A percentile compares a stretch with the other conserved stretches of the same genome.
phyloP scores from a whole-genome alignment of 1,140 invertebrate genomes.

The Drosophila pseudoobscura region DNA sequence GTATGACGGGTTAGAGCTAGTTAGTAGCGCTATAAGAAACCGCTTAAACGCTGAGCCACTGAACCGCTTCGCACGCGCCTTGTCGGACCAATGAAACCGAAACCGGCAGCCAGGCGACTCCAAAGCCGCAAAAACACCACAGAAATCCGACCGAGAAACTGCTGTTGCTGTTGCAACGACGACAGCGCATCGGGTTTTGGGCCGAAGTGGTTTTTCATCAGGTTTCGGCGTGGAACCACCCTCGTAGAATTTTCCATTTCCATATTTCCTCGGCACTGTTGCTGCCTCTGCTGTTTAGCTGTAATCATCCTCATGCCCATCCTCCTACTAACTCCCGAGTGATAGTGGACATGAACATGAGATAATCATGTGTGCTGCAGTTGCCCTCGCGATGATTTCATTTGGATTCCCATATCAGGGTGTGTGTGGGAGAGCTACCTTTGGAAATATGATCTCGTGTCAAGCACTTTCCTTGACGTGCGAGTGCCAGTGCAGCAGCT shows the following conservation, averaged over 20 bases:
- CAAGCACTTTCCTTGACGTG: slow-evolving; percentile 21
- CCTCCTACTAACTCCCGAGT: slow-evolving; percentile 27
- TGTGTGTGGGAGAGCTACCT: slow-evolving; percentile 3
- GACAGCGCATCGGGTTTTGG: slow-evolving; percentile 30
- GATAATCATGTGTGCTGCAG: slow-evolving; percentile 36
- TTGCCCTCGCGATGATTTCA: slow-evolving; percentile 8
- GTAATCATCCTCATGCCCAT: slow-evolving; percentile 38
- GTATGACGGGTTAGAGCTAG: neutral
- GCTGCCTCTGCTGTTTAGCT: slow-evolving; percentile 14
- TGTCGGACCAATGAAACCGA: slow-evolving; percentile 71
- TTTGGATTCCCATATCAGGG: neutral
- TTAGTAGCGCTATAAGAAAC: slow-evolving; percentile 23
- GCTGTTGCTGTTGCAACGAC: slow-evolving; percentile 13
- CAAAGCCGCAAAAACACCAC: slow-evolving; percentile 44
- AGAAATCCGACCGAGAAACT: slow-evolving; percentile 39
- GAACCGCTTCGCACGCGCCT: slow-evolving; percentile 71
- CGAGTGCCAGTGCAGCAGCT: slow-evolving; percentile 8
- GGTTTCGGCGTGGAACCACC: slow-evolving; percentile 23
- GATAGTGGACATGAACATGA: slow-evolving; percentile 34
- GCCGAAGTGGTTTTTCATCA: slow-evolving; percentile 29
- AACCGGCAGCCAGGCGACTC: slow-evolving; percentile 59
- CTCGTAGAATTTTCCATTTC: slow-evolving; percentile 42
- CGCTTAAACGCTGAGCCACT: slow-evolving; percentile 32
- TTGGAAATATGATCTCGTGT: slow-evolving; percentile 66
- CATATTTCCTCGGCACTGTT: slow-evolving; percentile 19